Evolutionary conservation across 2,888 invertebrate species (phyloP).

Genomic region (Nephrotoma appendiculata): DNA sequence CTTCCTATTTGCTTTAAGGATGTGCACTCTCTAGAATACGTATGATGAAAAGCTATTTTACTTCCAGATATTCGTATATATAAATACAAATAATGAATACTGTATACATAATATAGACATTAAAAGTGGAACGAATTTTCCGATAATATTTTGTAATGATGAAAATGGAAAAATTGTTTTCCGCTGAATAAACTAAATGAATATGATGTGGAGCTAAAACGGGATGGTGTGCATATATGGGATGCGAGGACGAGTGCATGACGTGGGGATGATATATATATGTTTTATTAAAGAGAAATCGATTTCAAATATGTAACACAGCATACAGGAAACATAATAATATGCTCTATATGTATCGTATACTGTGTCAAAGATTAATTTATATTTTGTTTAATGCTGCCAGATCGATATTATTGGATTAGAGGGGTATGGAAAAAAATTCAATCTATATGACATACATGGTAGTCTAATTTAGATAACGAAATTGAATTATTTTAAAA

Average conservation of each 20-base stretch:
- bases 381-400: not conserved
- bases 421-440: not conserved
- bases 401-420: not conserved
- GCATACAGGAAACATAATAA: not conserved
- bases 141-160: not conserved
- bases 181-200: not conserved
- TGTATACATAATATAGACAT: too few relatives aligned
- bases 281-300: not conserved
- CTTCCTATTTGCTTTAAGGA: too few relatives aligned
- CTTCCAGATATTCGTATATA: too few relatives aligned
- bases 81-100: too few relatives aligned
- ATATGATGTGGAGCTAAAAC: not conserved
- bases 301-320: not conserved
- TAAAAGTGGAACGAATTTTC: too few relatives aligned
- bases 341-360: not conserved
- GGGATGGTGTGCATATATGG: not conserved
- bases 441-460: not conserved
- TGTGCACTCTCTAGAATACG: too few relatives aligned
- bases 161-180: not conserved
- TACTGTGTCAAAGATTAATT: not conserved
- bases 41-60: too few relatives aligned
- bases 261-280: not conserved
- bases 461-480: not conserved
- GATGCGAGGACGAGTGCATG: not conserved
- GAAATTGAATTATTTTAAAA: not conserved